Base-by-base conservation (phyloP, 2,797 vertebrate genomes). In the Chelonia mydas region DNA sequence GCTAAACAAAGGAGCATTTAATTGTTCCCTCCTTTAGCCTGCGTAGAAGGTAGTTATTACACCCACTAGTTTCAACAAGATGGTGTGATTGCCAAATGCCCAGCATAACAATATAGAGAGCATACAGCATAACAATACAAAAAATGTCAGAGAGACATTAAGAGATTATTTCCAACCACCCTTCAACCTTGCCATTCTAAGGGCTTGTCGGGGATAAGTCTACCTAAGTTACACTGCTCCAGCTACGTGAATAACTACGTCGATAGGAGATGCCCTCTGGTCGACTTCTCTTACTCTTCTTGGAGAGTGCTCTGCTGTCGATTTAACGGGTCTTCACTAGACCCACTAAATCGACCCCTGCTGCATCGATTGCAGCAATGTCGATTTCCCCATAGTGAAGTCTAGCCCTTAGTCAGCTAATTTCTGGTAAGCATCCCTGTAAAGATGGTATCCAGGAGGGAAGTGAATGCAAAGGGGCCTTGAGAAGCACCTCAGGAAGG, bases 141-240 rank as follows among this genome's bases (percentile, higher is more conserved):
- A 54, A 79, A 92, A 12, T 85, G 17, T 65, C 37, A 93, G 72
- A 94, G 45, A 0, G 1, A 59, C 8, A 15, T 7, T 27, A 55
- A 27, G 0, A 0, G 12, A 57, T 6, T 1, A 80, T 50, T 41
- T 47, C 16, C 17, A 37, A 21, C 37, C 0, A 49, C 23, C 3
- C 78, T 27, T 51, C 59, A 61, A 88, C 17, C 2, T 57, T 28
- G n/a, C 2, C 25, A 45, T 47, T 76, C 80, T 54, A 54, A 54
- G 54, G 53, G 54, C 54, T 54, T 54, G 9, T 54, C 9, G 4
- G 54, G 54, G 54, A 54, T 54, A 54, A 10, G 21, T 11, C 54
- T 54, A 54, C 23, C 54, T 54, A 54, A 54, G 54, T 54, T 54
- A 54, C 54, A 54, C 54, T 54, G 25, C 54, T 54, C 9, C 54